Base-by-base conservation (phyloP, 2,113 vertebrate species). In the Spea multiplicata region DNA sequence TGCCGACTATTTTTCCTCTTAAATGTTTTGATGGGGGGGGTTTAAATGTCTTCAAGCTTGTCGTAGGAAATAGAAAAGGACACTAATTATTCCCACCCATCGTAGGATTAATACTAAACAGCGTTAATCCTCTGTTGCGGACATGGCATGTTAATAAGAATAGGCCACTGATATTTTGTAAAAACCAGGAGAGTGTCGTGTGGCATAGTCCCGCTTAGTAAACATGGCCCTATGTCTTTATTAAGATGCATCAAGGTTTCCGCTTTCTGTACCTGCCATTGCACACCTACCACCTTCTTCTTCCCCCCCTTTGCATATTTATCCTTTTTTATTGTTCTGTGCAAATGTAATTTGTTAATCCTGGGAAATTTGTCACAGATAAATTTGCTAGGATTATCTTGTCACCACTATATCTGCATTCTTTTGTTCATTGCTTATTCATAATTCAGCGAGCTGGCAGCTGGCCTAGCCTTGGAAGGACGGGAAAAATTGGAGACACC, bases 381-480 rank as follows among this genome's bases (percentile, higher is more conserved):
- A 93, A 94, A 94, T 94, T 93, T 94, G 92, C 93, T 94, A 92
- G 93, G 93, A 94, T 94, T 94, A 94, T 94, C 92, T 94, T 94
- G 93, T 94, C 93, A 94, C 90, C 90, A 91, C 93, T 88, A 90
- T 94, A 94, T 94, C 93, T 94, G 93, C 90, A 93, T 93, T 91
- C 93, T 93, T 94, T 93, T 94, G 93, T 94, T 94, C 92, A 92
- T 93, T 93, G 89, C 92, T 93, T 94, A 94, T 94, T 94, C 93
- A 94, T 94, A 94, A 93, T 94, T 93, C 94, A 94, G 90, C 91
- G 92, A 91, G 91, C 93, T 93, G 92, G 92, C 93, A 91, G 91
- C 91, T 91, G 91, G 92, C 92, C 91, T 93, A 80, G 78, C 78
- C 78, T 80, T 80, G 78, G 78, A 80, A 80, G 71, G 71, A 74